Evolutionary conservation across 2,797 vertebrate genomes (phyloP).

Genomic region (Brachymystax lenok): DNA sequence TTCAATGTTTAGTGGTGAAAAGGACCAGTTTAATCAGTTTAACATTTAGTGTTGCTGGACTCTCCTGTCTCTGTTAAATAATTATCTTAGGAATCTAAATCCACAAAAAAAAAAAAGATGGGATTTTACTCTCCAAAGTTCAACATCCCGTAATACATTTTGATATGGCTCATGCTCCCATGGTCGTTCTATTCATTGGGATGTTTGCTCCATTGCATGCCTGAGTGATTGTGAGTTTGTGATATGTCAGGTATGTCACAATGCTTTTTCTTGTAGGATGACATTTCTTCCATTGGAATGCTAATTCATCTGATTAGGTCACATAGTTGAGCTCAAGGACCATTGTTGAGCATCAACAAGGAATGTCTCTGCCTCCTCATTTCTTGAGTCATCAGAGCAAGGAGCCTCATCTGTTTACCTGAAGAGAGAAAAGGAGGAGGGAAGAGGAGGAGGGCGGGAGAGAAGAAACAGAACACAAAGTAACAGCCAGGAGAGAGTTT

Average conservation of each 20-base stretch:
- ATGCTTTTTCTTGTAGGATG: slow-evolving; percentile 39
- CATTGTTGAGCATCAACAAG: slow-evolving; percentile 26
- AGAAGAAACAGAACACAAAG: not conserved
- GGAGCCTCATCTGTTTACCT: slow-evolving; percentile 41
- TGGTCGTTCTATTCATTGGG: not conserved
- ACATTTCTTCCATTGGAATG: slow-evolving; percentile 37
- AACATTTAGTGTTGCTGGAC: not conserved
- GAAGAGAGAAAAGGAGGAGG: not conserved
- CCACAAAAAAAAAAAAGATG: not conserved
- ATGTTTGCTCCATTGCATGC: not conserved
- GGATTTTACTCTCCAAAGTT: slow-evolving; percentile 5
- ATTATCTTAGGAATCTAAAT: not conserved
- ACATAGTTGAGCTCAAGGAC: slow-evolving; percentile 32
- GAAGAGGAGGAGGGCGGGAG: not conserved
- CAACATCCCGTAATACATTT: not conserved
- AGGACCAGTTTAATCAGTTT: not conserved
- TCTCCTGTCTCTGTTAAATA: not conserved
- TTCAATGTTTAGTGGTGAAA: not conserved
- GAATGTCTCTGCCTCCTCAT: slow-evolving; percentile 14
- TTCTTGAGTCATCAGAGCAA: slow-evolving; percentile 13
- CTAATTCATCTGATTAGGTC: slow-evolving; percentile 41
- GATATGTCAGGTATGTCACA: slow-evolving; percentile 23
- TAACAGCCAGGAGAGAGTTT: slow-evolving; percentile 11
- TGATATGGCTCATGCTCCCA: not conserved
- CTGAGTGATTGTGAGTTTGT: not conserved